These are phyloP conservation scores for Brachypodius melanocephalos DNA, from an alignment of 2,113 vertebrate species.

Conservation along the genomic window DNA sequence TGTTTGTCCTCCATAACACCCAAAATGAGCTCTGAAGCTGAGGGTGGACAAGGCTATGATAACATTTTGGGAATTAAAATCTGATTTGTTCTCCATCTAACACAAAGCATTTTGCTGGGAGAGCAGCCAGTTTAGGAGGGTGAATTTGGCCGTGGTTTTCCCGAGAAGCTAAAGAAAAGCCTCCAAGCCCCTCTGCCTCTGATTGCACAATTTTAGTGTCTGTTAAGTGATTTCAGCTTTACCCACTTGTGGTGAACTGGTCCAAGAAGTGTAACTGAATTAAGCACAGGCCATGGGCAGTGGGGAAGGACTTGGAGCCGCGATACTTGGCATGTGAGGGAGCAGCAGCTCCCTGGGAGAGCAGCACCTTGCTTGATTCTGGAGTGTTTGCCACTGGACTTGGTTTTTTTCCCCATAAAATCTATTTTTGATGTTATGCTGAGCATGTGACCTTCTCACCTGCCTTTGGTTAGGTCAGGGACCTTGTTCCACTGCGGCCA, in stretches of 20 bases:
- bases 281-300: rapidly evolving
- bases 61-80: not conserved
- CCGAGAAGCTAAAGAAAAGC: not conserved
- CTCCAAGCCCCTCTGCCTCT: not conserved
- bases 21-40: not conserved
- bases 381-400: not conserved
- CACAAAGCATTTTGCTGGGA: rapidly evolving
- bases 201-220: not conserved
- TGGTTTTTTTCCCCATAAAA: not conserved
- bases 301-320: not conserved
- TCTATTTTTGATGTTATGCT: not conserved
- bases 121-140: not conserved
- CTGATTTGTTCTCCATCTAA: not conserved
- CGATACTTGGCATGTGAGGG: rapidly evolving
- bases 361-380: not conserved
- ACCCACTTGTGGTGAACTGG: not conserved
- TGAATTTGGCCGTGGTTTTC: not conserved
- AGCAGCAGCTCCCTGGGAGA: not conserved
- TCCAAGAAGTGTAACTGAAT: not conserved
- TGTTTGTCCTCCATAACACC: not conserved
- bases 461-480: not conserved
- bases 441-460: not conserved
- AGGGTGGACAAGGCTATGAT: not conserved
- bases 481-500: not conserved
- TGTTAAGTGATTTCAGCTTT: not conserved